Evolutionary conservation across 2,888 invertebrate species (phyloP), one percentile per base, ranked within the genome.

Genomic region (Caenorhabditis drosophilae): DNA sequence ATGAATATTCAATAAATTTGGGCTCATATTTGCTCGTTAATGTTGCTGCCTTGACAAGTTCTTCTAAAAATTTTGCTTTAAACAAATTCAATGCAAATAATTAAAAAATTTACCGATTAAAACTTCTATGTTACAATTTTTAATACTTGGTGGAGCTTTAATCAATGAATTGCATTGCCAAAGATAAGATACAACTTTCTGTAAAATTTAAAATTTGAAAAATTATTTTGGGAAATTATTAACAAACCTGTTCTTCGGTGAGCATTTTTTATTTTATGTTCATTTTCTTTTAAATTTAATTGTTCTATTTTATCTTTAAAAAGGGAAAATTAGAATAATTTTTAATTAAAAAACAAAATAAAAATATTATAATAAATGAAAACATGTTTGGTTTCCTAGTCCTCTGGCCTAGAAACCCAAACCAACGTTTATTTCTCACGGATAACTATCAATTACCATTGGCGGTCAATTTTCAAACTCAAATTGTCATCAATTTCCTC

Each of bases 381-480:
- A 57, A 34, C n/a, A 9, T 12, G 3, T 1, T 25, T 25, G 20
- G 45, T 11, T 11, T 51, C 20, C 34, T 41, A 46, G 46, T 23
- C 51, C 58, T 12, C 25, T n/a, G 26, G 27, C 27, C 26, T 12
- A 27, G 34, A 46, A 46, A 27, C 49, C 42, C 25, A 26, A 31
- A 18, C 25, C 20, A 12, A 40, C 3, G 2, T 42, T 26, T 44
- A 18, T 23, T 42, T 23, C 4, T 4, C 25, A 25, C n/a, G n/a
- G n/a, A n/a, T n/a, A n/a, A n/a, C n/a, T n/a, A n/a, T n/a, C n/a
- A n/a, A n/a, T n/a, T n/a, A n/a, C n/a, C n/a, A n/a, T n/a, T n/a
- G n/a, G 4, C 23, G 20, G 12, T 34, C 18, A 9, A 34, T 47
- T 47, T 35, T 47, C n/a, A 9, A 12, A 9, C 25, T 7, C 15